Conservation (phyloP, 1,140 invertebrate genomes). For the Drosophila murphyi region DNA sequence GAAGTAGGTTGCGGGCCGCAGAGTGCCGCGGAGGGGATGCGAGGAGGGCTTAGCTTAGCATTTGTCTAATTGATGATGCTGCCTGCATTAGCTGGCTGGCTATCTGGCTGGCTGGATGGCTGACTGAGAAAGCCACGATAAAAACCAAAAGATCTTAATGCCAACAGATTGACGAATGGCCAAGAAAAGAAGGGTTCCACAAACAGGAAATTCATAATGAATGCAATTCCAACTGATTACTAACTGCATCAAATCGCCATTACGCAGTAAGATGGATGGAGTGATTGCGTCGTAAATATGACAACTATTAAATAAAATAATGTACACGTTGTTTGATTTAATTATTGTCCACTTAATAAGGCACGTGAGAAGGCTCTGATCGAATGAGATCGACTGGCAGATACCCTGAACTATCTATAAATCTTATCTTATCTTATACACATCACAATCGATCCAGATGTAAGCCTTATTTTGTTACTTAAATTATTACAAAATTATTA, state of each 20-base stretch:
- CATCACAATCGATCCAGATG: no score
- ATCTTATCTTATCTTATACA: no score
- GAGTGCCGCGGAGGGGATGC: not conserved
- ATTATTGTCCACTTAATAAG: no score
- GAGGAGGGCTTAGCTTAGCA: constrained; percentile 11
- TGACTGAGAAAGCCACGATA: constrained; percentile 8
- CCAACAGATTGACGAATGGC: constrained; percentile 7
- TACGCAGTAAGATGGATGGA: not conserved
- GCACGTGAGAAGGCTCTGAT: no score
- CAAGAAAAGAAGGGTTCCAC: constrained; percentile 1
- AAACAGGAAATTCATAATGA: constrained; percentile 30
- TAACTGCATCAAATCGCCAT: not conserved
- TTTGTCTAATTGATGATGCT: constrained; percentile 47
- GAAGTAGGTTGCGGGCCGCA: not conserved
- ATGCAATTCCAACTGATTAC: constrained; percentile 8
- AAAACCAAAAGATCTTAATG: constrained; percentile 34
- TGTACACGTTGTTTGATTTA: no score
- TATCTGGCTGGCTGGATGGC: not conserved
- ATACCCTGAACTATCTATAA: no score
- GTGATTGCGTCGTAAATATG: not conserved
- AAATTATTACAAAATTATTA: no score
- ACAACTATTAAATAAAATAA: no score
- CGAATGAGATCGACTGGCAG: no score
- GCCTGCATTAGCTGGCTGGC: not conserved
- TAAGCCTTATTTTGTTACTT: no score